Evolutionary conservation across 2,113 vertebrate species (phyloP), one percentile per base, ranked within the genome.

Genomic region (Silurus glanis): DNA sequence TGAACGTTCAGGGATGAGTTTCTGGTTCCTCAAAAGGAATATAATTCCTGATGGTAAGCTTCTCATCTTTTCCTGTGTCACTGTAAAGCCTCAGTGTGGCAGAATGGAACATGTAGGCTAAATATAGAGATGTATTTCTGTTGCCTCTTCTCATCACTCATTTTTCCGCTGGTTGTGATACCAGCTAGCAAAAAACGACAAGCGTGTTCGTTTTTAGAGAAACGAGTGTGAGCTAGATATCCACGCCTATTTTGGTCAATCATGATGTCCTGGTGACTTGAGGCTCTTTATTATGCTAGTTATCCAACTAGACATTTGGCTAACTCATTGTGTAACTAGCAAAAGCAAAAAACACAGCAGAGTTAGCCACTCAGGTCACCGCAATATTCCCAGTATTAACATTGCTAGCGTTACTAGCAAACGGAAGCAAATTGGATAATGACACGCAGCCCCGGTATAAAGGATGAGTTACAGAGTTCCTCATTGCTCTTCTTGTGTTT

Each of bases 401-500:
- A 58, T 59, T 58, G 25, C 25, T 79, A 19, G 25, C 55, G 2
- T 58, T 21, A 80, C 55, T 59, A 37, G 78, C 53, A 28, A 58
- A 28, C 53, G 28, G 25, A 80, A 80, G 78, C 37, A 80, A 37
- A 80, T 25, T 56, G 37, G 55, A 21, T 80, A 45, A 80, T 21
- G 25, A 79, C 76, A 79, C 53, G 0, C 37, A 9, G 55, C 16
- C 14, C 53, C 53, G 2, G 28, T 23, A 80, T 80, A 80, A 80
- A 37, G 78, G 19, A 80, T 80, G 78, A 80, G 78, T 80, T 80
- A 59, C n/a, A 17, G 51, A 58, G 75, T 56, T 79, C 51, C n/a
- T 23, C 75, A 17, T 78, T 78, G 76, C 78, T 59, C 78, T 56
- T 80, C 16, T 80, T 80, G 78, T 19, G 55, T 80, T 80, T 80